Conservation (phyloP, 2,113 vertebrate genomes). For the Ciconia boyciana region DNA sequence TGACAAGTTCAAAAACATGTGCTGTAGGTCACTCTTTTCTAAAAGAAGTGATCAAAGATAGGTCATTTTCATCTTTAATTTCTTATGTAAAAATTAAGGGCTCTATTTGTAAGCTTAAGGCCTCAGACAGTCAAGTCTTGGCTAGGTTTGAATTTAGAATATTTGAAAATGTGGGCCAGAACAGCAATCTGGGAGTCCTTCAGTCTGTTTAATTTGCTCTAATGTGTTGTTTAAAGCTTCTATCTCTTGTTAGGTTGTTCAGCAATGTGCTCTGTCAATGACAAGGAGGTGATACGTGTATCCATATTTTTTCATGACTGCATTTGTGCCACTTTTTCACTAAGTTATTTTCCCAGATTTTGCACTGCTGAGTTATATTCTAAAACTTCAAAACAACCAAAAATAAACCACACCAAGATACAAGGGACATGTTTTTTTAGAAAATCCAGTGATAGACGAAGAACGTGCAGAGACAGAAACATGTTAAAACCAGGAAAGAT, state of each 20-base stretch:
- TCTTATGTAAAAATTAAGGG: background rate
- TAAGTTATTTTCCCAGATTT: background rate
- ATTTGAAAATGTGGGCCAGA: background rate
- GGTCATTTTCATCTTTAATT: background rate
- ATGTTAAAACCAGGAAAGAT: constrained; percentile 19
- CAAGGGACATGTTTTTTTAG: background rate
- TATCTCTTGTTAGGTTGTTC: background rate
- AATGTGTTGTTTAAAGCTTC: background rate
- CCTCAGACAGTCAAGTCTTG: background rate
- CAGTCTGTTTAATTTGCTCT: background rate
- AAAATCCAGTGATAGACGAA: constrained; percentile 41
- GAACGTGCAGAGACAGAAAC: constrained; percentile 24
- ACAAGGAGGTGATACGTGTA: background rate
- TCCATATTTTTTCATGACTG: background rate
- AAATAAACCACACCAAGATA: constrained; percentile 2
- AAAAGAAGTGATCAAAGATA: background rate
- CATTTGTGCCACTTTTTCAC: background rate
- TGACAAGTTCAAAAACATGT: background rate
- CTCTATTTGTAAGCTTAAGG: background rate
- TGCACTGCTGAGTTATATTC: background rate
- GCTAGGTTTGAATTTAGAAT: background rate
- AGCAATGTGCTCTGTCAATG: background rate
- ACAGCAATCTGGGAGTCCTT: background rate
- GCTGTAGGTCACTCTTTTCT: background rate
- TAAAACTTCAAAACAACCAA: constrained; percentile 9